Conservation (phyloP, 2,113 vertebrate genomes). For the Hyaena hyaena region DNA sequence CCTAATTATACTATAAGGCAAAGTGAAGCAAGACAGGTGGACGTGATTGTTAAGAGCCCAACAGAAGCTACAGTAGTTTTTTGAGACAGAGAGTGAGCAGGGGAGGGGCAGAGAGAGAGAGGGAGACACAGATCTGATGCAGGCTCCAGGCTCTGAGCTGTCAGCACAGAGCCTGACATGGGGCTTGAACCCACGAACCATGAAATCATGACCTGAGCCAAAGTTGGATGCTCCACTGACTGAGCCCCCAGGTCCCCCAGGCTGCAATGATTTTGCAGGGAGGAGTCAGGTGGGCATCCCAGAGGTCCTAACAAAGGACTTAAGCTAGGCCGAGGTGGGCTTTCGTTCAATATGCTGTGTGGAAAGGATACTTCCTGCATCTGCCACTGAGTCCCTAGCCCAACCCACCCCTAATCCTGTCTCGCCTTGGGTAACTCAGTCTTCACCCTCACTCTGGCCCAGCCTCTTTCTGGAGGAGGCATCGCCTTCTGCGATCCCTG, state of each 20-base stretch:
- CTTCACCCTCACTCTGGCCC: neutral
- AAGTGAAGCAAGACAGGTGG: neutral
- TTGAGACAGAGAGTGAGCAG: too few species aligned
- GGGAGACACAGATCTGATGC: too few species aligned
- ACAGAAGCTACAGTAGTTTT: rapidly evolving
- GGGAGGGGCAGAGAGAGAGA: too few species aligned
- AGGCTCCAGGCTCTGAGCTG: too few species aligned
- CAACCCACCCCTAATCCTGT: rapidly evolving
- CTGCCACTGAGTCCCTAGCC: too few species aligned
- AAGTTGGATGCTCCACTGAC: too few species aligned
- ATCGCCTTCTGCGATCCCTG: neutral
- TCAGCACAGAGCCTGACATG: too few species aligned
- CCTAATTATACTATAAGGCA: neutral
- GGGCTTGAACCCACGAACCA: too few species aligned
- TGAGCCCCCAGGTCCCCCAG: too few species aligned
- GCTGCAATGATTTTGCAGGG: rapidly evolving
- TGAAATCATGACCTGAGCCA: too few species aligned
- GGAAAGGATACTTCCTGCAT: rapidly evolving
- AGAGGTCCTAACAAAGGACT: too few species aligned
- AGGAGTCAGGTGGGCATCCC: neutral
- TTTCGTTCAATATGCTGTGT: rapidly evolving
- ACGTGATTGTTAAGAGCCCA: neutral
- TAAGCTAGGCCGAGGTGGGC: too few species aligned
- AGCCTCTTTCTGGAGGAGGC: neutral
- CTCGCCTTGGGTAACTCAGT: neutral